Evolutionary conservation across 2,797 vertebrate species (phyloP).

Genomic region (Molothrus aeneus): DNA sequence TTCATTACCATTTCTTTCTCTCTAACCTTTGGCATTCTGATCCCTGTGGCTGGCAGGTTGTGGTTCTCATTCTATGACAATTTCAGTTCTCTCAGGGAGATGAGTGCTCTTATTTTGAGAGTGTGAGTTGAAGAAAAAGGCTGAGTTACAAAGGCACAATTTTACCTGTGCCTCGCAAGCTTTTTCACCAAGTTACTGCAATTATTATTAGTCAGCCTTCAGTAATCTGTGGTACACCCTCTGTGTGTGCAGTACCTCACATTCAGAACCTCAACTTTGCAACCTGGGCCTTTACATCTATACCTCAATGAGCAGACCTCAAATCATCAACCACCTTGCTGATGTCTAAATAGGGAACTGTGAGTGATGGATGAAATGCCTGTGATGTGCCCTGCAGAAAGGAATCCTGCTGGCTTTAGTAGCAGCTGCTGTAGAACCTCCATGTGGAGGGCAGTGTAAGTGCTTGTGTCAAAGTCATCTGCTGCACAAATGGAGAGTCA

Average conservation of each 20-base stretch:
- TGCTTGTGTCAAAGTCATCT: neutral
- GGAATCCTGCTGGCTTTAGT: neutral
- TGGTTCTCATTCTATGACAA: neutral
- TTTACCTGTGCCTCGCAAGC: neutral
- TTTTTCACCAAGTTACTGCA: neutral
- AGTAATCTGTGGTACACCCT: neutral
- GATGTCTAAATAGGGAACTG: neutral
- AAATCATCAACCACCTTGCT: neutral
- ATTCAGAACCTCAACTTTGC: neutral
- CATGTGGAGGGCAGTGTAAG: neutral
- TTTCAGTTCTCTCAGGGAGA: neutral
- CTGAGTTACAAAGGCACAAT: neutral
- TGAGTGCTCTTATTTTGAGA: neutral
- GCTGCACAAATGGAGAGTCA: neutral
- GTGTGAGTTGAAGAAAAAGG: neutral
- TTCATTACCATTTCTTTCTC: neutral
- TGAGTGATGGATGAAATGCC: neutral
- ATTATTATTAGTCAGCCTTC: neutral
- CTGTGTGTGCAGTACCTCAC: neutral
- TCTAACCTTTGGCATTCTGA: neutral
- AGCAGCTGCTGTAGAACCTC: neutral
- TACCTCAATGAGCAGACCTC: neutral
- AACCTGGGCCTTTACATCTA: neutral
- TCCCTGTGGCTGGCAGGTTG: neutral
- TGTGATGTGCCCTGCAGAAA: fast-evolving